phyloP scores from a whole-genome alignment of 2,888 invertebrate genomes.

The Tinea semifulvella region DNA sequence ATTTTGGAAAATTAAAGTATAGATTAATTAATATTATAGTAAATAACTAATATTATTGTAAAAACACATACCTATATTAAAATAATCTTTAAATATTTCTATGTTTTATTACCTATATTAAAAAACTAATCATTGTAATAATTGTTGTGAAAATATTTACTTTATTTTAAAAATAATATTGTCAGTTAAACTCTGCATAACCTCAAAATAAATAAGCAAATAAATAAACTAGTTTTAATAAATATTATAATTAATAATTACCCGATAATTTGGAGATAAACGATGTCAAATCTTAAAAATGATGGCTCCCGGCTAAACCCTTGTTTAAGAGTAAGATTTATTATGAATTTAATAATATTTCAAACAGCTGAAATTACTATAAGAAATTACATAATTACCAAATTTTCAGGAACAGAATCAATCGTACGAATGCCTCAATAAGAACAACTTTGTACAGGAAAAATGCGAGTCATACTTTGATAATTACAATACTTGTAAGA shows the following conservation, averaged over 20 bases:
- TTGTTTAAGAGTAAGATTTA: slow-evolving; percentile 39
- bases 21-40: too few relatives aligned
- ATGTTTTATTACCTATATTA: too few relatives aligned
- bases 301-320: slow-evolving; percentile 48
- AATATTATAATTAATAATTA: not conserved
- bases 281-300: slow-evolving; percentile 38
- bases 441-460: slow-evolving; percentile 71
- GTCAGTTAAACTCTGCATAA: not conserved
- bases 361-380: not conserved
- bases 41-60: too few relatives aligned
- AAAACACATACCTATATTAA: too few relatives aligned
- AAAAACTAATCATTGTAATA: too few relatives aligned
- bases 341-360: not conserved
- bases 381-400: not conserved
- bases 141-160: too few relatives aligned
- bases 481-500: slow-evolving; percentile 82
- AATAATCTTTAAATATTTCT: too few relatives aligned
- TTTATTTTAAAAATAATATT: too few relatives aligned
- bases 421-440: slow-evolving; percentile 75
- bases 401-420: slow-evolving; percentile 74
- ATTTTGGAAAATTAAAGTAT: too few relatives aligned
- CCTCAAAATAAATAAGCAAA: not conserved
- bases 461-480: slow-evolving; percentile 74
- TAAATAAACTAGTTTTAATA: not conserved
- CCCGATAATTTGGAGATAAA: slow-evolving; percentile 15